phyloP scores from a whole-genome alignment of 2,888 invertebrate genomes.

The Leistus spinibarbis region DNA sequence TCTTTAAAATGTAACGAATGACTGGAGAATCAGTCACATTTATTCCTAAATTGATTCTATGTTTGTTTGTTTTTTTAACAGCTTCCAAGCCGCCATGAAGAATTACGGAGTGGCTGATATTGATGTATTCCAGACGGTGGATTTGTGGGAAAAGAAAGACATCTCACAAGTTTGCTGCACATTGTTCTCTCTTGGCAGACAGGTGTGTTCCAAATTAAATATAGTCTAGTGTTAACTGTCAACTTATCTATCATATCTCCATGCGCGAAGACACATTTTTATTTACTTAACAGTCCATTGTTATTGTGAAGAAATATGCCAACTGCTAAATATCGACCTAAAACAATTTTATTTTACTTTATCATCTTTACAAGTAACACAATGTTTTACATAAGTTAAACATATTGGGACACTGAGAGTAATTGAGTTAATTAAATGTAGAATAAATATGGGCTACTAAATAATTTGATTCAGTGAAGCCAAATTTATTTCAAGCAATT shows the following conservation, averaged over 20 bases:
- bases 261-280: not conserved
- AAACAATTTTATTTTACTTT: too few species aligned
- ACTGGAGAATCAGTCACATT: not conserved
- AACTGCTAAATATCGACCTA: too few species aligned
- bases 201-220: constrained; percentile 61
- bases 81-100: constrained; percentile 86
- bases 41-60: not conserved
- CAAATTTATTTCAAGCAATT: too few species aligned
- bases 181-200: constrained; percentile 83
- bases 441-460: too few species aligned
- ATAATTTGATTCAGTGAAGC: too few species aligned
- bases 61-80: constrained; percentile 48
- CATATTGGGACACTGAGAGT: too few species aligned
- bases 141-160: constrained; percentile 94
- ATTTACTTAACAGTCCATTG: too few species aligned
- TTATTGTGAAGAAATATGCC: too few species aligned
- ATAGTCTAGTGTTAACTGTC: not conserved
- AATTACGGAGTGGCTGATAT: constrained; percentile 88
- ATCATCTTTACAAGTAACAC: too few species aligned
- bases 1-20: constrained; percentile 18
- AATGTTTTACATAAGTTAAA: too few species aligned
- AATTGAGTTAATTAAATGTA: too few species aligned
- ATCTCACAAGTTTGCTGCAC: constrained; percentile 84
- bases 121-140: constrained; percentile 96
- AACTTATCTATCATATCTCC: too few species aligned